Conservation (phyloP, 1,140 invertebrate genomes). For the Drosophila pectinifera region DNA sequence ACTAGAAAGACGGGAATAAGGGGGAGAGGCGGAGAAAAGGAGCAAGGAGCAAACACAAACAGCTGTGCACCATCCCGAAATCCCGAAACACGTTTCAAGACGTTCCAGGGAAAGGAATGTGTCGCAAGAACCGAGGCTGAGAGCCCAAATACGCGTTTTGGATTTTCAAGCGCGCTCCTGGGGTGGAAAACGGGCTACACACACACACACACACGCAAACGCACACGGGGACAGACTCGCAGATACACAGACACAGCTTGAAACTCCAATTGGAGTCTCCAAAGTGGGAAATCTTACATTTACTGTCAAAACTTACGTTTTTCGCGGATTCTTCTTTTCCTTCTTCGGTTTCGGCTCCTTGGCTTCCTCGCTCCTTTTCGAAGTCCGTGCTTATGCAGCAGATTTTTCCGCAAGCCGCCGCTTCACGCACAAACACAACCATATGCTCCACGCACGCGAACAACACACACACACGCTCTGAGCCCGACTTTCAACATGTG, state of each 20-base stretch:
- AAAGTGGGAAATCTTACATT: not conserved
- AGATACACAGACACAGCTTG: slow-evolving; percentile 17
- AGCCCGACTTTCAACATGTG: slow-evolving; percentile 33
- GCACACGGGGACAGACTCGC: not conserved
- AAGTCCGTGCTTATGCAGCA: slow-evolving; percentile 19
- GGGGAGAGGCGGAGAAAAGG: not conserved
- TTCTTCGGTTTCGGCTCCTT: not conserved
- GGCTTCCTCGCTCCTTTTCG: not conserved
- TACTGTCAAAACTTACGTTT: slow-evolving; percentile 7
- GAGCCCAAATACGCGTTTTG: slow-evolving; percentile 48
- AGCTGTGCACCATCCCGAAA: slow-evolving; percentile 43
- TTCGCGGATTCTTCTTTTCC: not conserved
- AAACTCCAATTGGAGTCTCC: slow-evolving; percentile 30
- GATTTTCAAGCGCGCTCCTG: slow-evolving; percentile 43
- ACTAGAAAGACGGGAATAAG: slow-evolving; percentile 5
- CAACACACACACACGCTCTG: slow-evolving; percentile 8
- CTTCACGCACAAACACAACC: not conserved
- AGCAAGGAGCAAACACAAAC: slow-evolving; percentile 40
- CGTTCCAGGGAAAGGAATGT: slow-evolving; percentile 45
- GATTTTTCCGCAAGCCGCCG: slow-evolving; percentile 12
- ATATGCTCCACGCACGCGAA: not conserved
- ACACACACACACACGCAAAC: slow-evolving; percentile 4
- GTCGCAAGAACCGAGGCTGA: slow-evolving; percentile 38
- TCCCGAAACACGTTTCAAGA: slow-evolving; percentile 74
- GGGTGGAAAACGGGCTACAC: slow-evolving; percentile 59